Conservation (phyloP, 2,888 invertebrate genomes). For the Acronicta leporina region DNA sequence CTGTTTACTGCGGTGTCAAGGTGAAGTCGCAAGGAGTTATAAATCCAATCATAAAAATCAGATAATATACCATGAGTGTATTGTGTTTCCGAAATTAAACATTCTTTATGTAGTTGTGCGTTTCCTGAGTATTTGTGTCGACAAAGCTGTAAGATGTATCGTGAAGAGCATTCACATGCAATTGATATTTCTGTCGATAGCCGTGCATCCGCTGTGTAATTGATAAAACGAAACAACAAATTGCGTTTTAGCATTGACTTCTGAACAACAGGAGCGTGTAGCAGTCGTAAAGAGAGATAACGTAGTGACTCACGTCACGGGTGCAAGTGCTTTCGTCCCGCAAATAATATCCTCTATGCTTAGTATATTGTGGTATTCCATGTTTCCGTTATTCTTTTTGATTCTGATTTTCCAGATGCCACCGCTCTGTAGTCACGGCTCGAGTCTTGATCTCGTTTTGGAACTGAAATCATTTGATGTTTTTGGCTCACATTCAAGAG, state of each 20-base stretch:
- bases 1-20: conserved; percentile 53
- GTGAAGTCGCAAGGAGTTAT: conserved; percentile 52
- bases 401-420: conserved; percentile 75
- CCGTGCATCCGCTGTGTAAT: conserved; percentile 73
- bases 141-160: conserved; percentile 36
- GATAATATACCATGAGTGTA: conserved; percentile 22
- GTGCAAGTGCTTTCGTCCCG: conserved; percentile 72
- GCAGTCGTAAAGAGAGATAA: conserved; percentile 79
- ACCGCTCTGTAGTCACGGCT: conserved; percentile 66
- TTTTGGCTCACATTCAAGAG: conserved; percentile 81
- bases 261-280: conserved; percentile 67
- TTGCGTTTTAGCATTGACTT: conserved; percentile 63
- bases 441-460: conserved; percentile 68
- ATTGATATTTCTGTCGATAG: conserved; percentile 70
- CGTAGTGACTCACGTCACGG: conserved; percentile 74
- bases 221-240: conserved; percentile 77
- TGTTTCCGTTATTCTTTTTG: conserved; percentile 78
- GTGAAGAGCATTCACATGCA: conserved; percentile 55
- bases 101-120: conserved; percentile 19
- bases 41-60: conserved; percentile 44
- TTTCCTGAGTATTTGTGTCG: conserved; percentile 31
- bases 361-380: conserved; percentile 66
- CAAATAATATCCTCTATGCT: conserved; percentile 80
- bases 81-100: conserved; percentile 24
- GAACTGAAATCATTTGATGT: conserved; percentile 76